Base-by-base conservation (phyloP, 2,113 vertebrate species). In the Pterocles orientalis region DNA sequence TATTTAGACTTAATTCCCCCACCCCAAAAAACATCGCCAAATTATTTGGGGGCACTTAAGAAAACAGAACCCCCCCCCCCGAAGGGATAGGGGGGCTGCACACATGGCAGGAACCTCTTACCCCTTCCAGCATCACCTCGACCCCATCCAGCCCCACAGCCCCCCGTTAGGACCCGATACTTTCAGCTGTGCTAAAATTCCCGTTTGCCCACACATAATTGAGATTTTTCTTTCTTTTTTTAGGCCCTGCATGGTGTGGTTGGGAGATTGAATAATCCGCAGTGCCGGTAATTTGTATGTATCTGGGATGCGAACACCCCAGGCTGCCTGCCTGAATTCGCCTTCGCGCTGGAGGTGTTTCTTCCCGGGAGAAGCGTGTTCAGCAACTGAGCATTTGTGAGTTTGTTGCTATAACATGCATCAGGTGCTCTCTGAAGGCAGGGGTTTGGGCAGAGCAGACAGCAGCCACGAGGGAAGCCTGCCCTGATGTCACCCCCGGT, bases 271-370 rank as follows among this genome's bases (percentile, higher is more conserved):
- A 93, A 79, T 47, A 91, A 88, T 90, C 94, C 0, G 20, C 95
- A 93, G 90, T 56, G 90, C 61, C 0, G 3, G 73, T 88, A 53
- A 94, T 97, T 94, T 78, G 85, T 90, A 90, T 92, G 96, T 76
- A 97, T 95, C 82, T 94, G 94, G 95, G 95, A 84, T 97, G 94
- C 1, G 0, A 92, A 47, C 87, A 78, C 47, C 78, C 72, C 90
- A 62, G 81, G 84, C 94, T 91, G 90, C 82, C 95, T 93, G 90
- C 69, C 68, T 83, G 90, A 21, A 75, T 92, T 73, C 58, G 73
- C 73, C 73, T 58, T 88, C 33, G 2, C 4, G 14, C 53, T 48
- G 88, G 88, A 85, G 88, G 48, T 70, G 90, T 88, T 95, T 33
- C 65, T 87, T 86, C 78, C 90, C 16, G 0, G 26, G 56, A 77